Evolutionary conservation across 2,888 invertebrate genomes (phyloP).

Genomic region (Hypercompe scribonia): DNA sequence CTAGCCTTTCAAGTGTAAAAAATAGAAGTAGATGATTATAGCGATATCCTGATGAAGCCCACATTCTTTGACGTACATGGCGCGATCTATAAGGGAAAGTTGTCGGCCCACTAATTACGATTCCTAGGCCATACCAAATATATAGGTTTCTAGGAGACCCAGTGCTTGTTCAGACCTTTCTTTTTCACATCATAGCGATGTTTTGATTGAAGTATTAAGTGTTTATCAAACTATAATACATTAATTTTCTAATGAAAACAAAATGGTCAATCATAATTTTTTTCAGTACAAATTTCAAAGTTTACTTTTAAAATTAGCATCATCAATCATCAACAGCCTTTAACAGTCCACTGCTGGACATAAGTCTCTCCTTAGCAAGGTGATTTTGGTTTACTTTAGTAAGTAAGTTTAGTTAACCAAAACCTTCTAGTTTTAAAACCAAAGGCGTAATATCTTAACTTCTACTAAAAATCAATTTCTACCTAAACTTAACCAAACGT

Average conservation of each 20-base stretch:
- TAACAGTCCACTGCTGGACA: too few species aligned
- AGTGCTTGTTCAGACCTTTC: conserved; percentile 14
- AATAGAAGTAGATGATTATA: not conserved
- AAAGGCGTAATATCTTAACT: too few species aligned
- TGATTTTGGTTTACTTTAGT: too few species aligned
- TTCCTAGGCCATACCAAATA: conserved; percentile 52
- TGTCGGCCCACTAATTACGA: conserved; percentile 48
- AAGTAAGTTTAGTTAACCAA: too few species aligned
- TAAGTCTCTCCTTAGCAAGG: too few species aligned
- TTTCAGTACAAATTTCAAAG: too few species aligned
- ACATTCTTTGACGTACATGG: conserved; percentile 40
- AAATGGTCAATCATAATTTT: not conserved
- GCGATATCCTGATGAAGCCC: not conserved
- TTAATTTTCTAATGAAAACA: not conserved
- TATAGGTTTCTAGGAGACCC: conserved; percentile 50
- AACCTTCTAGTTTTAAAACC: too few species aligned
- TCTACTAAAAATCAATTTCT: too few species aligned
- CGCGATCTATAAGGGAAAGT: conserved; percentile 45
- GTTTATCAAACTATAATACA: not conserved
- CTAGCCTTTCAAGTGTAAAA: not conserved
- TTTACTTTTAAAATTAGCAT: too few species aligned
- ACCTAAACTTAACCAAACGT: too few species aligned
- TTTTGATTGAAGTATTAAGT: too few species aligned
- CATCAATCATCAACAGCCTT: too few species aligned
- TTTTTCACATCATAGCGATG: conserved; percentile 1